Base-by-base conservation (phyloP, 2,797 vertebrate genomes). In the Smutsia gigantea region DNA sequence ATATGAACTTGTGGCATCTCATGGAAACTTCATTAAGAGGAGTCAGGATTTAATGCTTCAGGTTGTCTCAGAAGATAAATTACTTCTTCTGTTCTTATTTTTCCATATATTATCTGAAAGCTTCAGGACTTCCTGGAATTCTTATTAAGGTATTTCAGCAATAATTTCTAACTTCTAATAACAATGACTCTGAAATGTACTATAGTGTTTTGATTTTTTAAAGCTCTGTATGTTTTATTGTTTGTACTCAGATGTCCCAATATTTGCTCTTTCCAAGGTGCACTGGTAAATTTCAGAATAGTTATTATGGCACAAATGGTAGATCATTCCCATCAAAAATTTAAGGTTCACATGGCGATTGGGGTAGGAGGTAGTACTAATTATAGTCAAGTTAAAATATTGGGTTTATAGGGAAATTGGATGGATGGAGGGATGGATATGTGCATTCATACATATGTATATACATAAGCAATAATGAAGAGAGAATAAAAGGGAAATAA, bases 1-100 rank as follows among this genome's bases (percentile, higher is more conserved):
- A 79, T 85, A 46, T 57, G 27, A 93, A 94, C 25, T 42, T 75
- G 4, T 69, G 15, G 1, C 27, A 39, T 17, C 2, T 7, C 29
- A 69, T 79, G 66, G 61, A 81, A 68, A 75, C 12, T 53, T 95
- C n/a, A 71, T 37, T 93, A 88, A 96, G 59, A 92, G 87, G 25
- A 39, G 19, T 46, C 42, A 68, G 14, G 46, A 59, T 85, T 91
- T 85, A 71, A 82, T 34, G 39, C 18, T 95, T 71, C 29, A 66
- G 69, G 0, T 93, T 91, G 7, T 69, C n/a, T 86, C 31, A 78
- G 7, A 87, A 93, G 57, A 39, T 55, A 23, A 51, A 82, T 75
- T 75, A 42, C 68, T 74, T 90, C 49, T 82, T 90, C 42, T 2
- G 92, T 86, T 87, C 51, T 46, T 84, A 87, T 37, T 82, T 57